Base-by-base conservation (phyloP, 2,797 vertebrate species). In the Sebastiscus tertius region DNA sequence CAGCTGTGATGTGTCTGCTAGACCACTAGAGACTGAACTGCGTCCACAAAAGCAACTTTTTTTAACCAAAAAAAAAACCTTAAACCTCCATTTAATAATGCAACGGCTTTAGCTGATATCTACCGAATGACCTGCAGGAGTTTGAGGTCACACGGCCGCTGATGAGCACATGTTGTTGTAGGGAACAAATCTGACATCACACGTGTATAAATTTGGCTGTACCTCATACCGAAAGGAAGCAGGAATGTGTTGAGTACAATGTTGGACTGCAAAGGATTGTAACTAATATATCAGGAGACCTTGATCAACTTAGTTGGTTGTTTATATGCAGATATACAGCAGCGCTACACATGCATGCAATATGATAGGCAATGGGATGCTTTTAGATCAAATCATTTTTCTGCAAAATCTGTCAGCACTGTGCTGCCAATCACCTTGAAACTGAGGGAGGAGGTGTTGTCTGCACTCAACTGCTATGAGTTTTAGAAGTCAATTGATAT, bases 21-120 rank as follows among this genome's bases (percentile, higher is more conserved):
- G 75, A 89, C 94, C 95, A 95, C 94, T 93, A 95, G 95, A 86
- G 94, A 94, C 93, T 94, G 91, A 96, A 77, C 94, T 93, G 88
- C 62, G 46, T 89, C 93, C 92, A 92, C 75, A 70, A 79, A 89
- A 83, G 29, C 55, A 72, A 46, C 16, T 11, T 14, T 59, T 54
- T 80, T 52, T 16, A 1, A 31, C 11, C 18, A 58, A 77, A 88
- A 81, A 63, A 0, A n/a, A 33, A 66, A 14, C 1, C 0, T 31
- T 36, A 24, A 46, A 18, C 36, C n/a, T 36, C 31, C 1, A 26
- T 27, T 39, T 55, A 10, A 18, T 42, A 29, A 54, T 4, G 13
- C 14, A 62, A 8, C 18, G 22, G 3, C 29, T 27, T 65, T 18
- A 52, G 26, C 36, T 20, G 34, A 33, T 22, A 39, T 56, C 36